Evolutionary conservation across 2,797 vertebrate genomes (phyloP).

Genomic region (Schizopygopsis pylzovi): DNA sequence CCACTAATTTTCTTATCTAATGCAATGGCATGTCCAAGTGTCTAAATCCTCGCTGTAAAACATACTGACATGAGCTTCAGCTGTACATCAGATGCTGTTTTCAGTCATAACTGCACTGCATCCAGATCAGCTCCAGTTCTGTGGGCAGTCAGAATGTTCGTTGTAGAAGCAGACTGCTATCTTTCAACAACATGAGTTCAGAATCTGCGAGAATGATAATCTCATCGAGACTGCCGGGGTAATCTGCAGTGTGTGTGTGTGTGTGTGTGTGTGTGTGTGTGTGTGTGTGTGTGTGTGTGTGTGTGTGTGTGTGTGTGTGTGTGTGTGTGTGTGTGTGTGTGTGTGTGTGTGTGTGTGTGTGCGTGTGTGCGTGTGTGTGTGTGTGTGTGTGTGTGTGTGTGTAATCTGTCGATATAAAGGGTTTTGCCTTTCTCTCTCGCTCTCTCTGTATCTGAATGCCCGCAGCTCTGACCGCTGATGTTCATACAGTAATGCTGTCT

Average conservation of each 20-base stretch:
- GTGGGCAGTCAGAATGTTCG: background rate
- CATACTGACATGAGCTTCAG: background rate
- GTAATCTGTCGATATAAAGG: constrained; percentile 41
- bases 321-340: constrained; percentile 30
- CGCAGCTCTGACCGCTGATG: constrained; percentile 31
- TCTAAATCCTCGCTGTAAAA: background rate
- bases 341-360: constrained; percentile 35
- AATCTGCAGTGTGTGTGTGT: constrained; percentile 41
- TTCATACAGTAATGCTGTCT: constrained; percentile 4
- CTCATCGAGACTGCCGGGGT: constrained; percentile 21
- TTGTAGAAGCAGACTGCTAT: constrained; percentile 21
- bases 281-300: constrained; percentile 19
- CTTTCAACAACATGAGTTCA: constrained; percentile 38
- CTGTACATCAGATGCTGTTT: background rate
- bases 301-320: constrained; percentile 26
- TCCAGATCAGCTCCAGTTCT: constrained; percentile 5
- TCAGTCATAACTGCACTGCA: background rate
- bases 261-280: constrained; percentile 26
- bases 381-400: constrained; percentile 34
- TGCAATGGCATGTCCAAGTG: background rate
- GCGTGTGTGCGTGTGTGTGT: constrained; percentile 26
- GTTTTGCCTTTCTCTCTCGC: constrained; percentile 38
- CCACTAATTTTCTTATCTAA: background rate
- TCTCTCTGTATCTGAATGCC: constrained; percentile 39
- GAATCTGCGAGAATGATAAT: constrained; percentile 43